phyloP scores from a whole-genome alignment of 2,113 vertebrate genomes.

The Dasyornis broadbenti region DNA sequence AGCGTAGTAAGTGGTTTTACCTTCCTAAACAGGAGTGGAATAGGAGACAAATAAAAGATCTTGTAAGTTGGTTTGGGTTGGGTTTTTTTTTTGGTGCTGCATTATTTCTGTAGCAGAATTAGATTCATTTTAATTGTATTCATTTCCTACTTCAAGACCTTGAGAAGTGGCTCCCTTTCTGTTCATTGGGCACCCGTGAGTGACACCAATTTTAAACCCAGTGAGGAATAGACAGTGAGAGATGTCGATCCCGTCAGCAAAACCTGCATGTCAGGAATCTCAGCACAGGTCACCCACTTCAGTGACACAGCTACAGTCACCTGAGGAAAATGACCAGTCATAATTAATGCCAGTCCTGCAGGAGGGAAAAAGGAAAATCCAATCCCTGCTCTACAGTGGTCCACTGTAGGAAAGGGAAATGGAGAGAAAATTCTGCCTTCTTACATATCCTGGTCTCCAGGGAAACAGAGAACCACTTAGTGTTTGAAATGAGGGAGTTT shows the following conservation, averaged over 20 bases:
- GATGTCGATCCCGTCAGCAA: accelerated
- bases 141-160: background rate
- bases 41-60: background rate
- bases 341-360: background rate
- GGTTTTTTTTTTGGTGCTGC: background rate
- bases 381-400: background rate
- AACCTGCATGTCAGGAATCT: accelerated
- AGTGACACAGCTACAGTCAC: accelerated
- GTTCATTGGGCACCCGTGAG: background rate
- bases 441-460: background rate
- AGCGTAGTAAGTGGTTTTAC: background rate
- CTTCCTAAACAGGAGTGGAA: background rate
- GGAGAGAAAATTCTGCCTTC: background rate
- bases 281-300: background rate
- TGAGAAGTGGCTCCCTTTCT: background rate
- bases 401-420: background rate
- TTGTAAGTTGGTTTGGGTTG: too few relatives aligned
- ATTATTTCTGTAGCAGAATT: background rate
- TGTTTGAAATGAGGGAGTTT: background rate
- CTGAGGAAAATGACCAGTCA: background rate
- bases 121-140: accelerated
- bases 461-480: slow-evolving; percentile 11
- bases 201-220: background rate
- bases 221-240: accelerated
- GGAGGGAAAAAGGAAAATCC: background rate